Evolutionary conservation across 2,888 invertebrate genomes (phyloP), one percentile per base, ranked within the genome.

Genomic region (Willowsia nigromaculata): DNA sequence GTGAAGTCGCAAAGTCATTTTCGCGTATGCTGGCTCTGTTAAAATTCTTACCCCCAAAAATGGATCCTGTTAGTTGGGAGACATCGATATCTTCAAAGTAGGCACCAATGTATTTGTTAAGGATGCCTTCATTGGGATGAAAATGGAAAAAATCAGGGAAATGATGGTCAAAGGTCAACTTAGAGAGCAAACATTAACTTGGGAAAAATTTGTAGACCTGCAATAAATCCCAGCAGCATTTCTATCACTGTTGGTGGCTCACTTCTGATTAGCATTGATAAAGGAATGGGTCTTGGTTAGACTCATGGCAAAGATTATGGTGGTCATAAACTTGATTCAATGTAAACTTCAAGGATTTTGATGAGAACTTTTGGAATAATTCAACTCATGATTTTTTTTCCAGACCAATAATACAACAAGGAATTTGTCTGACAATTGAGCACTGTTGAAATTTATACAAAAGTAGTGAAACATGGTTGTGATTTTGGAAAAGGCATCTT

Each of bases 61-160:
- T 97, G 93, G 99, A 98, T 91, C 99, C 95, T 94, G 98, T 98
- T 92, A 99, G 95, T 94, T 99, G 99, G 83, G 97, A 97, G 91
- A 96, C 96, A 94, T 99, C 98, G 94, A 99, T 96, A 95, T 99
- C 99, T 94, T 99, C 98, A 78, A 99, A 97, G 95, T 98, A 99
- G 93, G 97, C 97, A 88, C 99, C 99, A 40, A 99, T 95, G 94
- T 97, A 97, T 94, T 97, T 96, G 94, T 99, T 99, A 91, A 99
- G 95, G 85, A 99, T 30, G 6, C 89, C 88, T 88, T n/a, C 13
- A 9, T n/a, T n/a, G n/a, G n/a, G n/a, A n/a, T n/a, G n/a, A n/a
- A n/a, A n/a, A n/a, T n/a, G n/a, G n/a, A n/a, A n/a, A n/a, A n/a
- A n/a, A n/a, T n/a, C n/a, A n/a, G n/a, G n/a, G n/a, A n/a, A n/a